Evolutionary conservation across 2,797 vertebrate genomes (phyloP), one percentile per base, ranked within the genome.

Genomic region (Paramormyrops hopkinsi): DNA sequence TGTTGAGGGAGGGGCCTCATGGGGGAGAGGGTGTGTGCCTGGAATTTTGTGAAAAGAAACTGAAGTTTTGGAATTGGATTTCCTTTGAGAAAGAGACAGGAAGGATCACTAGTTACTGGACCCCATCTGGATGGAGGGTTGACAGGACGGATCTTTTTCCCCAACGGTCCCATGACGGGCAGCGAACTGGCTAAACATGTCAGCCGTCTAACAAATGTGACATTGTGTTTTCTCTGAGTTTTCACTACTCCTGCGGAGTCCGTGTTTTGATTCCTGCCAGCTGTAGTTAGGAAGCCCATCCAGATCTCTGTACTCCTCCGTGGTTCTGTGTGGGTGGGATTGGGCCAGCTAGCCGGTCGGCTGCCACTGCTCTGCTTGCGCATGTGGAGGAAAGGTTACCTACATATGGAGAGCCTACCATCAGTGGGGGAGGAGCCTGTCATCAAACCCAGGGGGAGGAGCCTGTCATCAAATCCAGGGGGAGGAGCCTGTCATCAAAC

Each of bases 41-140:
- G 84, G 46, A 53, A 29, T 86, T 86, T 56, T 86, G 50, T 86
- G 85, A n/a, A 54, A 56, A 54, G 84, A 53, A 86, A 37, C 84
- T 53, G 84, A 37, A 86, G 46, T 29, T 86, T 54, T 54, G 14
- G 46, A 51, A 29, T 86, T 56, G 50, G 51, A 25, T 54, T 86
- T 86, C 85, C 83, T 85, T 11, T 85, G 25, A 85, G 83, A 85
- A 85, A 51, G 22, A 85, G 46, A 51, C 46, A 11, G 83, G 22
- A 50, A 85, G 83, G 25, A 85, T 51, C 69, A 19, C 6, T 17
- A 7, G 69, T 41, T 76, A 76, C 33, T 85, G n/a, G 46, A 44
- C 83, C 48, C 44, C 44, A 50, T 48, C 25, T 22, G 50, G 83
- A 85, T 53, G 83, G 83, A 85, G 48, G 19, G 11, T 48, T 85